phyloP scores from a whole-genome alignment of 2,113 vertebrate species.

The Theropithecus gelada region DNA sequence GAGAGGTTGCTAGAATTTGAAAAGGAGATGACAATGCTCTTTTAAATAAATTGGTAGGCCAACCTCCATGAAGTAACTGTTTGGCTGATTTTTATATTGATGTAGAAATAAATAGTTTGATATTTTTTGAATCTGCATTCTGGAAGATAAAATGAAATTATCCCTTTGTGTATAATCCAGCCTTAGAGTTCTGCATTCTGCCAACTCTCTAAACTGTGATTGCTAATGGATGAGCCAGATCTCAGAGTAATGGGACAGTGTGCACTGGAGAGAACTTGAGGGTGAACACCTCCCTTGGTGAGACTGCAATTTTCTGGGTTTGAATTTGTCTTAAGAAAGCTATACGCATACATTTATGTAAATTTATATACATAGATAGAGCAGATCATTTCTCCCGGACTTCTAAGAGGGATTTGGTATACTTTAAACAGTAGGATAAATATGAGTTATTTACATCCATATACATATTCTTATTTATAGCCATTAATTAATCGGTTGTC shows the following conservation, averaged over 20 bases:
- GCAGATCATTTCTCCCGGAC: not conserved
- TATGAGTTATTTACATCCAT: not conserved
- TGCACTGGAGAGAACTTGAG: not conserved
- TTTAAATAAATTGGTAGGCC: not conserved
- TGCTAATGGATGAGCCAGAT: not conserved
- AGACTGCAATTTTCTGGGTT: not conserved
- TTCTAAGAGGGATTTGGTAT: not conserved
- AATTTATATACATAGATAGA: not conserved
- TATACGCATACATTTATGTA: not conserved
- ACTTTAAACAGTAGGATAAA: not conserved
- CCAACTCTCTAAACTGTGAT: not conserved
- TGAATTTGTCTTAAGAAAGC: not conserved
- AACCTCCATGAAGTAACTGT: not conserved
- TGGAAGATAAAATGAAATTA: not conserved
- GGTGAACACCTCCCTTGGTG: not conserved
- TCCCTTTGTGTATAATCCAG: not conserved
- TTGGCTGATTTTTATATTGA: not conserved
- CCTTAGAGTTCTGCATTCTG: not conserved
- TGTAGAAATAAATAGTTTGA: not conserved
- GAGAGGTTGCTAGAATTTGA: not conserved
- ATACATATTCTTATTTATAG: not conserved
- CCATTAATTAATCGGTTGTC: not conserved
- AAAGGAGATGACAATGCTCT: not conserved
- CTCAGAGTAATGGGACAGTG: not conserved
- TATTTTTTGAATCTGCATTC: not conserved